These are phyloP conservation scores for Ormyrus pomaceus DNA, from an alignment of 2,888 invertebrate species.

Conservation along the genomic window DNA sequence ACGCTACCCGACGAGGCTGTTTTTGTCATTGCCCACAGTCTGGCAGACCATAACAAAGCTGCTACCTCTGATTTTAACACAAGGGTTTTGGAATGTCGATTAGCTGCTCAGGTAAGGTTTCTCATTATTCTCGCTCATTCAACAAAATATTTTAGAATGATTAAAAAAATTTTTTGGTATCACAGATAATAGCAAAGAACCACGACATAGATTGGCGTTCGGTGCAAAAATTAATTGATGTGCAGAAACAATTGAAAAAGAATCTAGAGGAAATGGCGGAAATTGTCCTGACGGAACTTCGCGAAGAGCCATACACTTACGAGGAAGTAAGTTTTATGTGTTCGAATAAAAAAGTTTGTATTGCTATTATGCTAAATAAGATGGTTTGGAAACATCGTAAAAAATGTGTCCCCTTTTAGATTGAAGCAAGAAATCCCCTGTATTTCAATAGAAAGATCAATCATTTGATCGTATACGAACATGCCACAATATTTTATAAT, in stretches of 20 bases:
- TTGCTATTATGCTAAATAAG: too few species aligned
- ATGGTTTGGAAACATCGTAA: too few species aligned
- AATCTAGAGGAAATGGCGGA: constrained; percentile 83
- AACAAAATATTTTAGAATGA: neutral
- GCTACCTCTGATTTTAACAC: constrained; percentile 94
- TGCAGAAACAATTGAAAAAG: constrained; percentile 83
- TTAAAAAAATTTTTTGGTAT: constrained; percentile 7
- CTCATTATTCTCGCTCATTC: neutral
- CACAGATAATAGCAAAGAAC: constrained; percentile 82
- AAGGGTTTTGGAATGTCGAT: constrained; percentile 94
- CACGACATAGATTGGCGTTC: constrained; percentile 80
- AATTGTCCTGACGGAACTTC: constrained; percentile 81
- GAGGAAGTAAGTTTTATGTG: constrained; percentile 79
- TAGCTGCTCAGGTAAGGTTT: constrained; percentile 86
- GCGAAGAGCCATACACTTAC: constrained; percentile 82
- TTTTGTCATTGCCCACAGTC: constrained; percentile 96
- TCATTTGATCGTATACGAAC: too few species aligned
- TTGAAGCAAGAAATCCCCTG: too few species aligned
- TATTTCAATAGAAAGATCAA: too few species aligned
- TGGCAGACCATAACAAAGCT: constrained; percentile 94
- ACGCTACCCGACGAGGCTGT: constrained; percentile 87
- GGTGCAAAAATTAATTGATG: constrained; percentile 83
- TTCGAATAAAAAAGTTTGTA: neutral
- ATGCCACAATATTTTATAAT: too few species aligned
- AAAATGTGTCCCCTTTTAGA: too few species aligned